Base-by-base conservation (phyloP, 1,140 invertebrate genomes). In the Rhopalosiphum padi region DNA sequence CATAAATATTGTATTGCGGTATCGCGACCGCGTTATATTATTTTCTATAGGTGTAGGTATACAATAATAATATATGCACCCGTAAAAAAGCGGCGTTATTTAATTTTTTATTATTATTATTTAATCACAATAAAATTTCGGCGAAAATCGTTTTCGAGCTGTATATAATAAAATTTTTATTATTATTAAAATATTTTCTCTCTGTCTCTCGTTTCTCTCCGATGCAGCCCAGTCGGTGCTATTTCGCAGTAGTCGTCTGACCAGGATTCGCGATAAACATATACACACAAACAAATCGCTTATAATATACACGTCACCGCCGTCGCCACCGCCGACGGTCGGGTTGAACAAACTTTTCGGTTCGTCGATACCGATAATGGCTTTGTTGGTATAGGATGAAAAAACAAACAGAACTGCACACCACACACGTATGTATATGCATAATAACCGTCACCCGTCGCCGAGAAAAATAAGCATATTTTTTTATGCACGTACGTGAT, bases 261-360 rank as follows among this genome's bases (percentile, higher is more conserved):
- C n/a, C 18, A 25, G 30, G 11, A 53, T 88, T 51, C 30, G 48
- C 48, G 87, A 88, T 88, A 88, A 37, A 77, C 60, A 9, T 11
- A 60, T 60, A 60, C 11, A 68, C 60, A 68, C 60, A 68, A 68
- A 77, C 60, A 77, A 77, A 77, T 77, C 60, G 30, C 15, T 77
- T n/a, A 68, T 77, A 51, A 51, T 11, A 35, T 51, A 88, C 48
- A 88, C n/a, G 30, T 88, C 46, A 35, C n/a, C n/a, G 30, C 1
- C 43, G 30, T 0, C 43, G 86, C 46, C 43, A 25, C 25, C 30
- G 21, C 41, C 30, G 9, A 48, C 87, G n/a, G 37, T 90, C 91
- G n/a, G 82, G 91, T 92, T 92, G 82, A 92, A 92, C 91, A 92
- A 92, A 92, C 91, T 92, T 92, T 85, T 92, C 91, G 91, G 91